Base-by-base conservation (phyloP, 1,140 invertebrate genomes). In the Ceratoteleas bidentatus region DNA sequence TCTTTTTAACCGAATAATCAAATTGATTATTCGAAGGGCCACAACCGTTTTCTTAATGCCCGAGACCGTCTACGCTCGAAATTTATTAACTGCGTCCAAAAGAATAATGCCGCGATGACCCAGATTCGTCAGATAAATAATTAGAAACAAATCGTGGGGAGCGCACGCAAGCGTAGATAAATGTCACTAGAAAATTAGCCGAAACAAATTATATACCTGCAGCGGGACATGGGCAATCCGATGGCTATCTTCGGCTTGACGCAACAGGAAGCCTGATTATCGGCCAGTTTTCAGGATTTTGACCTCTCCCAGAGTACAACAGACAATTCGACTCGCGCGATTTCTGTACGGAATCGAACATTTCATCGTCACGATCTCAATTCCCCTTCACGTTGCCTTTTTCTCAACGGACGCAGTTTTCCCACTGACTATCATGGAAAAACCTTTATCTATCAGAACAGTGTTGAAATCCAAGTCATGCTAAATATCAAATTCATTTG, bases 271-370 rank as follows among this genome's bases (percentile, higher is more conserved):
- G 54, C 16, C 52, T 3, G 9, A 40, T 52, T 43, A 16, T 60
- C 57, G 53, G 14, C 11, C n/a, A 40, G 34, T 72, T 72, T 72
- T 36, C 38, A 72, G 68, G 68, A 72, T 72, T 72, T 72, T 72
- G 68, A 72, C 68, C 68, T 72, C 56, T 72, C 56, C 15, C 56
- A 16, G 56, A 61, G 45, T 13, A 24, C 33, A 57, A 58, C 66
- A 53, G 54, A 70, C 68, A 56, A 56, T 45, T 38, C 34, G 13
- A 62, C 47, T 65, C 49, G 49, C 40, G 38, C 65, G 53, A 58
- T 68, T 68, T 58, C 38, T 56, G 64, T 32, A 34, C 52, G 52
- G 49, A 58, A 60, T 70, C 57, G 57, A 53, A 11, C 56, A 15
- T 72, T 61, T 61, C 68, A 61, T 54, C 49, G 57, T 45, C 56